Evolutionary conservation across 2,113 vertebrate species (phyloP).

Genomic region (Phyllostomus hastatus): DNA sequence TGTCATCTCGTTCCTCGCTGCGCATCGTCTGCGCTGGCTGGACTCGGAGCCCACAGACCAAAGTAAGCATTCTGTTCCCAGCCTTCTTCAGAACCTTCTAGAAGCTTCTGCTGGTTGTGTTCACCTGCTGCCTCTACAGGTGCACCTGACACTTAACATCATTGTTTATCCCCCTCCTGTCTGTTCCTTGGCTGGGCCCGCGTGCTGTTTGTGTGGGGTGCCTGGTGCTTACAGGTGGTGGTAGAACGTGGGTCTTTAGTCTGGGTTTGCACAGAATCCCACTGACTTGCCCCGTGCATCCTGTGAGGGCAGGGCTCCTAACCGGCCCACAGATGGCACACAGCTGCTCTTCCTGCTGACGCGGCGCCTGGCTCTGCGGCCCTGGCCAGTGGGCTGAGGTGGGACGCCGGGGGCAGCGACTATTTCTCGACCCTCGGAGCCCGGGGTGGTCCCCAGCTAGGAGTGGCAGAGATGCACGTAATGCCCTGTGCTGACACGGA

Average conservation of each 20-base stretch:
- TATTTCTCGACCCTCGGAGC: neutral
- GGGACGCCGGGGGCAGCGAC: accelerated
- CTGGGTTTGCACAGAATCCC: neutral
- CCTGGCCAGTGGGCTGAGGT: neutral
- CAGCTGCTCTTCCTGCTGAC: neutral
- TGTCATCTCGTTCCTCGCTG: neutral
- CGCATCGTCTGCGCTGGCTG: neutral
- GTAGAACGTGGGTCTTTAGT: neutral
- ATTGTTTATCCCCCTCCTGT: neutral
- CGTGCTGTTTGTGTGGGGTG: neutral
- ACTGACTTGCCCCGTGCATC: neutral
- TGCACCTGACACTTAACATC: too few relatives aligned
- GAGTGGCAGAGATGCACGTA: neutral
- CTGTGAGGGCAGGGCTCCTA: neutral
- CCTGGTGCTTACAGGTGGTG: neutral
- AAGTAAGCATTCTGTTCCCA: neutral
- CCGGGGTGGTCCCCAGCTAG: neutral
- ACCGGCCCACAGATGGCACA: too few relatives aligned
- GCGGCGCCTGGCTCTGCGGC: too few relatives aligned
- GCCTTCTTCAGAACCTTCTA: neutral
- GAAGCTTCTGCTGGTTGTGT: neutral
- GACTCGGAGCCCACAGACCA: neutral
- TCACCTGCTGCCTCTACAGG: neutral
- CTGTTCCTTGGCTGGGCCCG: neutral
- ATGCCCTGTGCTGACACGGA: neutral